Evolutionary conservation across 2,888 invertebrate genomes (phyloP).

Genomic region (Syritta pipiens): DNA sequence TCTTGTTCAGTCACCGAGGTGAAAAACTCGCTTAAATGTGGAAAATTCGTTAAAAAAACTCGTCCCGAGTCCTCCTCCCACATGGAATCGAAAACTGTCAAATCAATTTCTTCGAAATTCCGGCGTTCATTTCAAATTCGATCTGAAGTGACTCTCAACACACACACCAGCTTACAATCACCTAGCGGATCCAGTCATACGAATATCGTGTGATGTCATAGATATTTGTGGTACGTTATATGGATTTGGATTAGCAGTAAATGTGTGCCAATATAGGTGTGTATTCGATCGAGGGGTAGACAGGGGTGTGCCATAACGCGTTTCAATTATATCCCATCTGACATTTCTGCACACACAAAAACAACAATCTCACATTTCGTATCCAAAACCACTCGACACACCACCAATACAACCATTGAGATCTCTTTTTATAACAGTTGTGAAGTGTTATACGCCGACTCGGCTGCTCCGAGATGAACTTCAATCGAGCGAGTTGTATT

Average conservation of each 20-base stretch:
- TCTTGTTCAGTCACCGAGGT: too few relatives aligned
- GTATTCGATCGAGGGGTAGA: background rate
- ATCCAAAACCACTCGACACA: too few relatives aligned
- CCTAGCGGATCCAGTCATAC: constrained; percentile 57
- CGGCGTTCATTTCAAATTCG: constrained; percentile 52
- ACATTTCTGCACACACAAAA: constrained; percentile 55
- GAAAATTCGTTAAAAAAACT: too few relatives aligned
- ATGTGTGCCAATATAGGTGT: constrained; percentile 45
- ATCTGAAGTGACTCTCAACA: constrained; percentile 43
- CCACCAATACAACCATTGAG: too few relatives aligned
- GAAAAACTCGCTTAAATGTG: too few relatives aligned
- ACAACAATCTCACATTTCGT: too few relatives aligned
- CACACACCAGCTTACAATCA: constrained; percentile 8
- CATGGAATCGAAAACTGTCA: constrained; percentile 49
- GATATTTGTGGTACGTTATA: constrained; percentile 60
- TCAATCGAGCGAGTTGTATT: constrained; percentile 44
- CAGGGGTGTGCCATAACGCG: background rate
- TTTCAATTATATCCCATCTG: constrained; percentile 44
- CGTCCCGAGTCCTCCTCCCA: background rate
- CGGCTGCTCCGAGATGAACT: constrained; percentile 28
- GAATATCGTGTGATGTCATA: constrained; percentile 67
- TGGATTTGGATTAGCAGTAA: constrained; percentile 66
- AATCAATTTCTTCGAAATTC: constrained; percentile 56
- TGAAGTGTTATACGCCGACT: constrained; percentile 58
- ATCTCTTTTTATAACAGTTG: background rate